These are phyloP conservation scores for Vultur gryphus DNA, from an alignment of 2,797 vertebrate genomes.

Conservation along the genomic window DNA sequence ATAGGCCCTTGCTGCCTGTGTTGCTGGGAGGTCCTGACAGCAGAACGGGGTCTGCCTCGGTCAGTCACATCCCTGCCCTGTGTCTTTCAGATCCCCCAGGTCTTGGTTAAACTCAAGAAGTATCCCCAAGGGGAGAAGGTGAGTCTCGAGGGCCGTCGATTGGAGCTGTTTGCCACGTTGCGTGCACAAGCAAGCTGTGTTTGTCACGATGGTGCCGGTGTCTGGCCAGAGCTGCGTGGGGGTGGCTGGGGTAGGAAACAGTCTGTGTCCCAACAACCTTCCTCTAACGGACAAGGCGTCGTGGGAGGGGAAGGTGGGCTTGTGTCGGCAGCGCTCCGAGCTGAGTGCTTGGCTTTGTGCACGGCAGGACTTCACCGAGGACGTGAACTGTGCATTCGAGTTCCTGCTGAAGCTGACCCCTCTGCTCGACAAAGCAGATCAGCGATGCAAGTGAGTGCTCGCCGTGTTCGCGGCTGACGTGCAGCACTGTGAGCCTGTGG, in stretches of 20 bases:
- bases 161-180: accelerated
- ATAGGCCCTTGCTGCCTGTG: background rate
- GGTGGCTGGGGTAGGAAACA: background rate
- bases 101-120: conserved; percentile 92
- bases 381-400: conserved; percentile 91
- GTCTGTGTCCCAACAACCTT: background rate
- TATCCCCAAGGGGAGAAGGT: conserved; percentile 91
- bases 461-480: accelerated
- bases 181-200: background rate
- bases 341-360: background rate
- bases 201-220: background rate
- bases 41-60: accelerated
- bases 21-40: background rate
- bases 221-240: accelerated
- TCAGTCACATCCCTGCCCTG: accelerated
- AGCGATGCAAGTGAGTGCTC: conserved; percentile 90
- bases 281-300: accelerated
- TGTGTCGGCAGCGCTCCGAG: background rate
- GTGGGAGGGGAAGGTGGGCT: background rate
- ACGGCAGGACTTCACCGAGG: conserved; percentile 89
- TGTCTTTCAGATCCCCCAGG: conserved; percentile 88
- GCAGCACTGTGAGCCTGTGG: accelerated
- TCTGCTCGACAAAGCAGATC: conserved; percentile 94
- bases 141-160: background rate
- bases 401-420: conserved; percentile 93